Evolutionary conservation across 2,888 invertebrate genomes (phyloP), one percentile per base, ranked within the genome.

Genomic region (Apotomis betuletana): DNA sequence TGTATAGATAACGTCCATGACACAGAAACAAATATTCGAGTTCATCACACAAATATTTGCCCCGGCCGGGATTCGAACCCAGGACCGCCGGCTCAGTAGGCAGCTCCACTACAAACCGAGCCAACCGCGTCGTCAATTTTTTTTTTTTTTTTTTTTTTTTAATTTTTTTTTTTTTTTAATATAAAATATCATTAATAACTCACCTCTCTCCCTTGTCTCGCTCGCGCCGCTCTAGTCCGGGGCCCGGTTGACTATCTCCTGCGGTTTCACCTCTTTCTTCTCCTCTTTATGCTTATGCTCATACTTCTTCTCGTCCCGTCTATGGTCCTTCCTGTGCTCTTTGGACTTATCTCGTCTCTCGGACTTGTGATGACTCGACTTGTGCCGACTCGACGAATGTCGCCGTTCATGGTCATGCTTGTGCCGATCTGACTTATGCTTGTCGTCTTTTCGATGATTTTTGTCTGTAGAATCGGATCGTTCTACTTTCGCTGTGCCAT

Each of bases 311-410:
- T 84, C 83, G 10, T 87, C 88, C 1, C 79, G 80, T 59, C 85
- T 87, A 70, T 87, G 87, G 0, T 90, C 89, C 59, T 85, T 88
- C 74, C 85, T 88, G 52, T 86, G 85, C 3, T 90, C 90, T 68
- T 82, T 80, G 0, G 80, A 81, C 12, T 80, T 80, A 3, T 79
- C 76, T 9, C 87, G 78, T 58, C 87, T 85, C 0, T 89, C 86
- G 0, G 86, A 82, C 73, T 84, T 86, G 74, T 87, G 86, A 5
- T 83, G 82, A 0, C 87, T 83, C 0, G 90, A 91, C 73, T 87
- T 90, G 80, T 91, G 91, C 8, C 83, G 82, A 0, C 90, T 87
- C 0, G 88, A 86, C 0, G 91, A 91, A 55, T 90, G 90, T 13
- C 89, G 81, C 51, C 89, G 77, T 73, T 90, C 90, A 27, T 90